phyloP scores from a whole-genome alignment of 1,140 invertebrate genomes.

The Drosophila albomicans region DNA sequence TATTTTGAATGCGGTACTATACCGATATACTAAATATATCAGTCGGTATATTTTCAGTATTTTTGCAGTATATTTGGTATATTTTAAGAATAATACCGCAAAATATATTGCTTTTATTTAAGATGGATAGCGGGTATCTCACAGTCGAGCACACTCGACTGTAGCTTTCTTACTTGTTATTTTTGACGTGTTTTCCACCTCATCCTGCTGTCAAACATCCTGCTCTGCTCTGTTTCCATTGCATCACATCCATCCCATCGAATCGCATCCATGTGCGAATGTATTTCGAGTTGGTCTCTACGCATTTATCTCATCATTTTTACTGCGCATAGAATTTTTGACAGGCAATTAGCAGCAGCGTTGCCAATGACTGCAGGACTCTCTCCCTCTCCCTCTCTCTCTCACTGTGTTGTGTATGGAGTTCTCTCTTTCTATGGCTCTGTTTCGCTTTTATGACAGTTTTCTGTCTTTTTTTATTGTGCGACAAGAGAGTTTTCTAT shows the following conservation, averaged over 20 bases:
- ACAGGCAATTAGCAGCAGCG: slow-evolving; percentile 81
- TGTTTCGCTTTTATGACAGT: slow-evolving; percentile 69
- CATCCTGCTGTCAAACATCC: too few relatives aligned
- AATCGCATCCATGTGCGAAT: slow-evolving; percentile 5
- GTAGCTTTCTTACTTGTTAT: too few relatives aligned
- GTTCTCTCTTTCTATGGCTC: slow-evolving; percentile 20
- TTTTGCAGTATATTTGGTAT: too few relatives aligned
- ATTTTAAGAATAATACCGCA: too few relatives aligned
- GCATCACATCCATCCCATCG: background rate
- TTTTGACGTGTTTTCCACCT: background rate
- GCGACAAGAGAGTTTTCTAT: slow-evolving; percentile 69
- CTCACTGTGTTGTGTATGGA: background rate
- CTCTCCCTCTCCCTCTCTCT: background rate
- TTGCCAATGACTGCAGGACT: slow-evolving; percentile 59
- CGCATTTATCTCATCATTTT: slow-evolving; percentile 77
- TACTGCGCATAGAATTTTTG: slow-evolving; percentile 73
- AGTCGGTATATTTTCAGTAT: too few relatives aligned
- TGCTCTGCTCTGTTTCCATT: too few relatives aligned
- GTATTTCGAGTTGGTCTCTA: slow-evolving; percentile 68
- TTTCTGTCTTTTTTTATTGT: slow-evolving; percentile 73
- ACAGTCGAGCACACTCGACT: too few relatives aligned
- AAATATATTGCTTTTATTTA: too few relatives aligned
- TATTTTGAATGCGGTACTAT: too few relatives aligned
- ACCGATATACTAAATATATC: too few relatives aligned
- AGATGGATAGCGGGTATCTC: too few relatives aligned